Conservation (phyloP, 2,888 invertebrate genomes). For the Synanthedon vespiformis region DNA sequence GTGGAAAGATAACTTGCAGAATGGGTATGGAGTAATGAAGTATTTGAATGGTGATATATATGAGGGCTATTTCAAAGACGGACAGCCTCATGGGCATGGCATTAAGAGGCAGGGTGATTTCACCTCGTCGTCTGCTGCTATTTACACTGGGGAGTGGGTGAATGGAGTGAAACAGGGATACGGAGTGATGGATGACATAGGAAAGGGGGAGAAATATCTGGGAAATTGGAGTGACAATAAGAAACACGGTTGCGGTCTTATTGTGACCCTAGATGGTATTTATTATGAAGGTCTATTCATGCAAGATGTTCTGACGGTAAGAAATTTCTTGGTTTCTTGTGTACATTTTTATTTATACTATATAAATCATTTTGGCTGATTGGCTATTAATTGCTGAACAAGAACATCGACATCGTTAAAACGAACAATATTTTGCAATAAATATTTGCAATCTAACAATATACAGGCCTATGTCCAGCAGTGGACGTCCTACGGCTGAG, state of each 20-base stretch:
- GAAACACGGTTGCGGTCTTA: conserved; percentile 85
- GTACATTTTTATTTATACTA: neutral
- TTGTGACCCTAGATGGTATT: conserved; percentile 89
- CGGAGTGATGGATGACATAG: conserved; percentile 89
- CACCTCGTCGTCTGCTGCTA: conserved; percentile 78
- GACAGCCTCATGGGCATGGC: conserved; percentile 87
- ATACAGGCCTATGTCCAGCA: no score
- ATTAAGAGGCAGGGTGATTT: conserved; percentile 84
- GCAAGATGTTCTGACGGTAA: conserved; percentile 81
- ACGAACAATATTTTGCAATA: no score
- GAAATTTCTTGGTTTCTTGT: conserved; percentile 11
- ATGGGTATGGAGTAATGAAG: conserved; percentile 82
- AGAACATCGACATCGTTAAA: no score
- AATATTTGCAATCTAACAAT: no score
- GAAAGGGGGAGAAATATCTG: conserved; percentile 89
- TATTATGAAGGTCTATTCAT: conserved; percentile 91
- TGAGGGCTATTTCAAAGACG: conserved; percentile 89
- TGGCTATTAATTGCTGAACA: no score
- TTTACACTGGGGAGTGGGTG: conserved; percentile 92
- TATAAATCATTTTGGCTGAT: no score
- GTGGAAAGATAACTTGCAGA: conserved; percentile 86
- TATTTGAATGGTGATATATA: conserved; percentile 84
- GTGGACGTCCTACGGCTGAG: no score
- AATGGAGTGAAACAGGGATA: conserved; percentile 85
- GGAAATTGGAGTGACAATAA: conserved; percentile 89